Base-by-base conservation (phyloP, 2,888 invertebrate species). In the Anorthoa munda region DNA sequence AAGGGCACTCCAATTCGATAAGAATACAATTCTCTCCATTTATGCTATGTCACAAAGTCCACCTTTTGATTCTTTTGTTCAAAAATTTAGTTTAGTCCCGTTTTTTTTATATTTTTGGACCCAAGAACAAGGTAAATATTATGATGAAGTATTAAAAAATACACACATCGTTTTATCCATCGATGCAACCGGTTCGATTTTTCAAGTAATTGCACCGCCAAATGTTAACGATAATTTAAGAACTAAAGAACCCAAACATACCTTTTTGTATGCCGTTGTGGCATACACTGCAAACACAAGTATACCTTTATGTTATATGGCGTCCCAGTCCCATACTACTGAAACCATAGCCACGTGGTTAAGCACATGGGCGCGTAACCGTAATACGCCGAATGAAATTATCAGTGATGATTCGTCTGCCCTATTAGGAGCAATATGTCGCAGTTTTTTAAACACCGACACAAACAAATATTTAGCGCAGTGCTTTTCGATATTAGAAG, bases 251-350 rank as follows among this genome's bases (percentile, higher is more conserved):
- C 56, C 72, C 50, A 66, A 77, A 71, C 74, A 77, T 67, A 71
- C 50, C 17, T 77, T 77, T 65, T 64, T 77, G 48, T 77, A 74
- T 74, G 77, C 59, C 18, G 67, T 78, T 71, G 46, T 78, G 66
- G 78, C 78, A 64, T 78, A 78, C 51, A 78, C 78, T 65, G 45
- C 60, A 64, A 71, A 23, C 26, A 67, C 75, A 45, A 75, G 67
- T 74, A 71, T 75, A 53, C 77, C 74, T 55, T 71, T 78, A 67
- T 70, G 70, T 71, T 78, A 78, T 71, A 74, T 77, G 77, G 77
- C 70, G 26, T 77, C 77, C 46, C 58, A 77, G 70, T 73, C 70
- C 31, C 77, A 77, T 23, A 73, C 77, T 31, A 73, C 58, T 55
- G 77, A 77, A 60, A 65, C 72, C 21, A 72, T 77, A 72, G 72